A percentile compares a stretch with the other conserved stretches of the same genome.
Conservation (phyloP, 2,888 invertebrate genomes). For the Oconnorella tubifera region DNA sequence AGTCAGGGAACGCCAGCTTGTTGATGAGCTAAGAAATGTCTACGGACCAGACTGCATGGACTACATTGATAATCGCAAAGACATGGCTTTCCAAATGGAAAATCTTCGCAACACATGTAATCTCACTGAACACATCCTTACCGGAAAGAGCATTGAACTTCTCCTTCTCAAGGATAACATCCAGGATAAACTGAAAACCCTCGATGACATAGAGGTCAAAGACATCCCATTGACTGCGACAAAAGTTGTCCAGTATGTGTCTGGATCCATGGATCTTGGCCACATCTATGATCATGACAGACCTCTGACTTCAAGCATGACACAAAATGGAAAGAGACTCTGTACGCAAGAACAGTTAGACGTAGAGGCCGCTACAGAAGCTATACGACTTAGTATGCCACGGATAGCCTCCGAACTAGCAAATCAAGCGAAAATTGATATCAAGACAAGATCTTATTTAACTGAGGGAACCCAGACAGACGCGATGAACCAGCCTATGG, state of each 20-base stretch:
- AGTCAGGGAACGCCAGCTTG: conserved; percentile 49
- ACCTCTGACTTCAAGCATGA: neutral
- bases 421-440: neutral
- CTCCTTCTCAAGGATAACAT: conserved; percentile 55
- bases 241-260: conserved; percentile 3
- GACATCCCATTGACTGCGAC: conserved; percentile 46
- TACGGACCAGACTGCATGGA: conserved; percentile 53
- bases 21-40: conserved; percentile 51
- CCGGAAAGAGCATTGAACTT: conserved; percentile 55
- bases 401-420: neutral
- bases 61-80: conserved; percentile 45
- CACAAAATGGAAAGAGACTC: neutral
- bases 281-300: neutral
- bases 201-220: conserved; percentile 46
- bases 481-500: neutral
- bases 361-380: neutral
- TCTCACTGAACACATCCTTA: conserved; percentile 53
- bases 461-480: conserved; percentile 2
- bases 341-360: too few species aligned
- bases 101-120: conserved; percentile 54
- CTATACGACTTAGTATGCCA: neutral
- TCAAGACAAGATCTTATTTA: neutral
- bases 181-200: conserved; percentile 49
- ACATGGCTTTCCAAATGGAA: conserved; percentile 38
- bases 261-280: neutral